These are phyloP conservation scores for Tenthredo distinguenda DNA, from an alignment of 2,888 invertebrate species.

Conservation along the genomic window DNA sequence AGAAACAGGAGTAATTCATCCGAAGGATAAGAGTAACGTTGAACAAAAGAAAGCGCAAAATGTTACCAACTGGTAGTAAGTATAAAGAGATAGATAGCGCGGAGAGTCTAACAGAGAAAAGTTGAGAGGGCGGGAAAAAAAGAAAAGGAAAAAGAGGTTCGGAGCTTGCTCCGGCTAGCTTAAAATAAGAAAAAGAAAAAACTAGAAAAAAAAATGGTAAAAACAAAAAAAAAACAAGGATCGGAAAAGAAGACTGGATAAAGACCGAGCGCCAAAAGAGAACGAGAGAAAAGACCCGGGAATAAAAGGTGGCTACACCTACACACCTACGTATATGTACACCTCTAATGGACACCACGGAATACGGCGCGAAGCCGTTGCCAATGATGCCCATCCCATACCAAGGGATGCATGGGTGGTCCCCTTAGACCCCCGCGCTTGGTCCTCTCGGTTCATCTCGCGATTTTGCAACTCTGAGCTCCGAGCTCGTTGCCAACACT, in stretches of 20 bases:
- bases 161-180: constrained; percentile 40
- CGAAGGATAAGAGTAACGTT: constrained; percentile 49
- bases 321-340: constrained; percentile 33
- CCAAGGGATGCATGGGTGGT: constrained; percentile 60
- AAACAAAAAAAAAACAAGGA: not conserved
- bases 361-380: constrained; percentile 53
- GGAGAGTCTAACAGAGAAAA: constrained; percentile 32
- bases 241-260: constrained; percentile 18
- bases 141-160: not conserved
- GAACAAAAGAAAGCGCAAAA: constrained; percentile 41
- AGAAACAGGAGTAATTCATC: constrained; percentile 55
- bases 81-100: constrained; percentile 37
- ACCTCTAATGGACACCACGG: constrained; percentile 50
- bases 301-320: constrained; percentile 32
- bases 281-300: not conserved
- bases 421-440: constrained; percentile 46
- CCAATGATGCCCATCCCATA: constrained; percentile 57
- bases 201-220: not conserved
- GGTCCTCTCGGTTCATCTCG: constrained; percentile 43
- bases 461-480: constrained; percentile 23
- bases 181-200: not conserved
- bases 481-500: constrained; percentile 11
- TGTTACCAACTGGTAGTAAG: constrained; percentile 39
- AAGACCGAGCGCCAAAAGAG: constrained; percentile 44
- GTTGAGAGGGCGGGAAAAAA: constrained; percentile 33